Percentiles rank a stretch among this genome's conserved stretches.
phyloP scores from a whole-genome alignment of 2,888 invertebrate genomes.

The Byasa hedistus region DNA sequence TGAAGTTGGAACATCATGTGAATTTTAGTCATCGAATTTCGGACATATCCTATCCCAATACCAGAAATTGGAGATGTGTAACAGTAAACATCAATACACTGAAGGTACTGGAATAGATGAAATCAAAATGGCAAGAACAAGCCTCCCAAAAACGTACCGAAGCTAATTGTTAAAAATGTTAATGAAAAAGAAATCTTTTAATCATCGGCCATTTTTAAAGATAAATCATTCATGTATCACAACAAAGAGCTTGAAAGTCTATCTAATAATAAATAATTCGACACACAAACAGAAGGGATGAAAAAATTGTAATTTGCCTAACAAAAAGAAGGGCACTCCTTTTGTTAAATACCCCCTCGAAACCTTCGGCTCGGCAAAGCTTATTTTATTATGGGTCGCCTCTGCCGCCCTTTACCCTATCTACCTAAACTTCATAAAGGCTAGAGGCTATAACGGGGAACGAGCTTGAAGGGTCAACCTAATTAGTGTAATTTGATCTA shows the following conservation, averaged over 20 bases:
- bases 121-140: too few relatives aligned
- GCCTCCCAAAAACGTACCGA: too few relatives aligned
- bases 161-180: too few relatives aligned
- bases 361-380: slow-evolving; percentile 3
- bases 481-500: slow-evolving; percentile 31
- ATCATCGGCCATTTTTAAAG: too few relatives aligned
- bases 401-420: slow-evolving; percentile 10
- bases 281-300: not conserved
- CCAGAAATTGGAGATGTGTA: too few relatives aligned
- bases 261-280: not conserved
- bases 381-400: slow-evolving; percentile 18
- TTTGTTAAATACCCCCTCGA: slow-evolving; percentile 11
- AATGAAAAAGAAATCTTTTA: too few relatives aligned
- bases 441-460: slow-evolving; percentile 16
- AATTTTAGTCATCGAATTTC: too few relatives aligned
- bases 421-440: slow-evolving; percentile 18
- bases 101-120: too few relatives aligned
- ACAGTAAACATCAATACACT: too few relatives aligned
- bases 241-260: not conserved
- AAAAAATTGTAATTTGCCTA: slow-evolving; percentile 20
- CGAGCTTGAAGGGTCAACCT: slow-evolving; percentile 22
- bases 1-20: too few relatives aligned
- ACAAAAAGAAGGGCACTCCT: slow-evolving; percentile 19
- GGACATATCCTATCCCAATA: too few relatives aligned
- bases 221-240: too few relatives aligned